A percentile compares a stretch with the other conserved stretches of the same genome.
phyloP scores from a whole-genome alignment of 2,113 vertebrate genomes.

The Triplophysa tibetana region DNA sequence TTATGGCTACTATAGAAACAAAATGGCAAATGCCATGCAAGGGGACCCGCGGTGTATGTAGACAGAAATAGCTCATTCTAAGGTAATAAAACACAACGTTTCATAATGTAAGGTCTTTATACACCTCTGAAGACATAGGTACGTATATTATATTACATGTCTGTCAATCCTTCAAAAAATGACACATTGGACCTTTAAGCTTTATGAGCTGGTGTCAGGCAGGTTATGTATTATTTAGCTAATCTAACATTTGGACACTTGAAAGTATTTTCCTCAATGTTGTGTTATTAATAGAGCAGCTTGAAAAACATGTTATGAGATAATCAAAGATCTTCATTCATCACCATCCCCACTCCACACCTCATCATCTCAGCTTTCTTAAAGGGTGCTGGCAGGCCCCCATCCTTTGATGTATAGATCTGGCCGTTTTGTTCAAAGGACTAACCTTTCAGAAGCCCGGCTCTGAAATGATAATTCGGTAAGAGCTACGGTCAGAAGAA shows the following conservation, averaged over 20 bases:
- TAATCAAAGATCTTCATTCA: conserved; percentile 40
- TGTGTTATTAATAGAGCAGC: not conserved
- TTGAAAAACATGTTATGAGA: not conserved
- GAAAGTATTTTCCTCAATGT: conserved; percentile 30
- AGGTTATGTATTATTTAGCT: conserved; percentile 57
- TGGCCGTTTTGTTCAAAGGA: conserved; percentile 76
- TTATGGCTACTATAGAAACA: no score
- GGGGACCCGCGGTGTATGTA: no score
- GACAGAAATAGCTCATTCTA: no score
- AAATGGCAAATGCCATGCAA: no score
- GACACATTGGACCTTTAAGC: no score
- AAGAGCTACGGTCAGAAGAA: conserved; percentile 58
- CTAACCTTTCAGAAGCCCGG: conserved; percentile 72
- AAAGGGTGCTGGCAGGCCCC: conserved; percentile 62
- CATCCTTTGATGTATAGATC: conserved; percentile 75
- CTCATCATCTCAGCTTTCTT: conserved; percentile 59
- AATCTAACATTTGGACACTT: conserved; percentile 56
- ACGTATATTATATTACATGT: no score
- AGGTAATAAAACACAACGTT: no score
- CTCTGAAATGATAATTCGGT: conserved; percentile 77
- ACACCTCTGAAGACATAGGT: no score
- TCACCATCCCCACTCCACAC: conserved; percentile 58
- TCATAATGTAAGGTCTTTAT: no score
- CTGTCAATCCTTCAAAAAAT: no score
- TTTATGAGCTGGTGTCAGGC: conserved; percentile 37